Conservation (phyloP, 2,888 invertebrate species). For the Agriopis leucophaearia region DNA sequence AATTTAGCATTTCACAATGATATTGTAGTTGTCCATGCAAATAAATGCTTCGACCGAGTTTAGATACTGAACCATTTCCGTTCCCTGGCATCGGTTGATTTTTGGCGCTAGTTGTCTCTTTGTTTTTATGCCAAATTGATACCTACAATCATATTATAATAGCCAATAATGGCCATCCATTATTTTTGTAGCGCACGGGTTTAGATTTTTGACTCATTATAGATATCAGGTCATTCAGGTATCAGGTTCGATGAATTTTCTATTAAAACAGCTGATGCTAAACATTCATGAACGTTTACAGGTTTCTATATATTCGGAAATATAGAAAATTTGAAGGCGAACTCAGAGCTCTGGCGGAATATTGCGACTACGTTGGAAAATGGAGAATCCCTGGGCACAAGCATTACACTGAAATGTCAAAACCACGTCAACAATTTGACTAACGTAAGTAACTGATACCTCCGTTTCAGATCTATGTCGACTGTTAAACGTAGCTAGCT, state of each 20-base stretch:
- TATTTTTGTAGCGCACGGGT: too few species aligned
- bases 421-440: conserved; percentile 77
- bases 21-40: too few species aligned
- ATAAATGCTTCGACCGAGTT: neutral
- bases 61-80: neutral
- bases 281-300: conserved; percentile 46
- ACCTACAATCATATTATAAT: too few species aligned
- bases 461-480: too few species aligned
- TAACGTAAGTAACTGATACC: conserved; percentile 56
- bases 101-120: neutral
- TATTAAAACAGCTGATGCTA: neutral
- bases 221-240: too few species aligned
- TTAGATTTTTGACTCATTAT: too few species aligned
- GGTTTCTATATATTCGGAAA: conserved; percentile 91
- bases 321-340: conserved; percentile 80
- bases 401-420: conserved; percentile 79
- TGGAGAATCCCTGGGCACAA: conserved; percentile 74
- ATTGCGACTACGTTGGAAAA: conserved; percentile 79
- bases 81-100: neutral
- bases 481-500: neutral
- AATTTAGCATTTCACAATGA: too few species aligned
- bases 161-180: too few species aligned
- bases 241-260: too few species aligned
- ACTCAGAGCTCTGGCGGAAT: conserved; percentile 84
- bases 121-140: too few species aligned